phyloP scores from a whole-genome alignment of 2,797 vertebrate species.

The Neopelma chrysocephalum region DNA sequence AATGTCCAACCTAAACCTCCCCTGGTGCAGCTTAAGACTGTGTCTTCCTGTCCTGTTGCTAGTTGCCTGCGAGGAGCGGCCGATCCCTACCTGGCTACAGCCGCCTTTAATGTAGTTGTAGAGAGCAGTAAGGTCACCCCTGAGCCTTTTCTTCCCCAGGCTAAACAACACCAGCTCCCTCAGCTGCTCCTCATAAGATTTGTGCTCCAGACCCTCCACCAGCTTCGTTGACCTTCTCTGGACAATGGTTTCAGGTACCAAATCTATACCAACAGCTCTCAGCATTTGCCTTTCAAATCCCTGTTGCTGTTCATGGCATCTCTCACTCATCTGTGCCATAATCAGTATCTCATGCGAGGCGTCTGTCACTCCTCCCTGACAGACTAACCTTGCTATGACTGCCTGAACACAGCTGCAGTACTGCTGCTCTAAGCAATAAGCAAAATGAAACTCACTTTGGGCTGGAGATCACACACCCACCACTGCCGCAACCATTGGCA shows the following conservation, averaged over 20 bases:
- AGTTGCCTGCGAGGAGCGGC: neutral
- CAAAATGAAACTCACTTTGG: neutral
- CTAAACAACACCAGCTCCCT: neutral
- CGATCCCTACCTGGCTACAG: neutral
- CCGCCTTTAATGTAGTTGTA: neutral
- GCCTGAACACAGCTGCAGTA: neutral
- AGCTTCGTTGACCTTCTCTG: neutral
- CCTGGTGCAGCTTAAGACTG: neutral
- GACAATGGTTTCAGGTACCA: neutral
- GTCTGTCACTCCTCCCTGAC: neutral
- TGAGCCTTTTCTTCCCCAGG: neutral
- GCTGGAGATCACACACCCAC: neutral
- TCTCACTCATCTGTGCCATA: neutral
- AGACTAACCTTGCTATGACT: neutral
- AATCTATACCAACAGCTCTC: neutral
- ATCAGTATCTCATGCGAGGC: accelerated
- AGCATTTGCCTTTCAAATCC: neutral
- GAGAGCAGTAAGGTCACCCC: neutral
- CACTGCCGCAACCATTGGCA: neutral
- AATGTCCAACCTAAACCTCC: neutral
- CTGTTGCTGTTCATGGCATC: neutral
- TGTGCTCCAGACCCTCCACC: neutral
- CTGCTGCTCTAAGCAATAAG: neutral
- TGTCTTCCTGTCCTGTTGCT: neutral
- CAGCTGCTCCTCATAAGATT: neutral